Evolutionary conservation across 2,113 vertebrate species (phyloP).

Genomic region (Potamarius usumacintae): DNA sequence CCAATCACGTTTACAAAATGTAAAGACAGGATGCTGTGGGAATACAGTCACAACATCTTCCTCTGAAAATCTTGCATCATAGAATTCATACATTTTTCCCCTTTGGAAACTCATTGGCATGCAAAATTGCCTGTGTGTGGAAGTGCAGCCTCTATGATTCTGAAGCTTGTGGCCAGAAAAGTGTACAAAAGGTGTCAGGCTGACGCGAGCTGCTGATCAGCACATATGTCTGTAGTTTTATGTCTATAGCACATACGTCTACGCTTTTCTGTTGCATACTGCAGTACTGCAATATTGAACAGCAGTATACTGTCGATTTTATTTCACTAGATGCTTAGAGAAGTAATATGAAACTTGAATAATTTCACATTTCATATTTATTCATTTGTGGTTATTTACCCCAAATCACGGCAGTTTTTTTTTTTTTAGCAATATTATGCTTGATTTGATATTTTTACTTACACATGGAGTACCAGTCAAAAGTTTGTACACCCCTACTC

Average conservation of each 20-base stretch:
- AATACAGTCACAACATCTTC: neutral
- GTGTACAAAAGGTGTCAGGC: neutral
- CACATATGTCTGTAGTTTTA: neutral
- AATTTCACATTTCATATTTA: neutral
- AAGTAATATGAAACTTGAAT: neutral
- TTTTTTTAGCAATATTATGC: neutral
- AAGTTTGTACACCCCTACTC: no score
- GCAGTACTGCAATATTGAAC: neutral
- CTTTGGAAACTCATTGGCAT: neutral
- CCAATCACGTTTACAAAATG: no score
- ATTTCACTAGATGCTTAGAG: neutral
- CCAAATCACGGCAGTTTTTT: neutral
- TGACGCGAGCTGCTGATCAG: neutral
- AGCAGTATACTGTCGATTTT: neutral
- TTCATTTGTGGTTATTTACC: neutral
- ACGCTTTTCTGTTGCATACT: neutral
- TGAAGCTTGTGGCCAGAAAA: neutral
- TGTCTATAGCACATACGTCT: no score
- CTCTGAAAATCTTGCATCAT: neutral
- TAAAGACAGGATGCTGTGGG: neutral
- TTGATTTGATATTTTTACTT: neutral
- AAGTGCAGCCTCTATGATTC: neutral
- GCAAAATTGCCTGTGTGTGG: neutral
- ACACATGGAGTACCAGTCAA: neutral
- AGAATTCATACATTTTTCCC: neutral